Percentiles rank a stretch among this genome's conserved stretches.
Evolutionary conservation across 2,888 invertebrate species (phyloP).

Genomic region (Baccha elongata): DNA sequence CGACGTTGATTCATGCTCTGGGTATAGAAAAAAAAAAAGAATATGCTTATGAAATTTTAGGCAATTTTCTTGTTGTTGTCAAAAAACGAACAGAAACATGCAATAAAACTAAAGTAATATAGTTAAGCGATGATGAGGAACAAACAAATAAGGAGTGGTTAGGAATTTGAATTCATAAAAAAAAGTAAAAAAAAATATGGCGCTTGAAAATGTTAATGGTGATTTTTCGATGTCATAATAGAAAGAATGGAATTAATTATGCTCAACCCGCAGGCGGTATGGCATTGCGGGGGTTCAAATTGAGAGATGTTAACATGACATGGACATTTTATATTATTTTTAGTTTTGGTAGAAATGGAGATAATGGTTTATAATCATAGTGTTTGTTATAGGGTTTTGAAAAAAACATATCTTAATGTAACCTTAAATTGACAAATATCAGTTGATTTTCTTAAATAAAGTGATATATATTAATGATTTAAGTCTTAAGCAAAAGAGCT

Average conservation of each 20-base stretch:
- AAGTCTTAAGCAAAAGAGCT: too few species aligned
- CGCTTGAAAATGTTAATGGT: conserved; percentile 54
- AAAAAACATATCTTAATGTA: too few species aligned
- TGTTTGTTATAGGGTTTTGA: too few species aligned
- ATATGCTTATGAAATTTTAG: conserved; percentile 34
- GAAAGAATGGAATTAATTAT: conserved; percentile 56
- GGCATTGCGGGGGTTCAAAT: conserved; percentile 48
- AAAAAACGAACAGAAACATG: conserved; percentile 33
- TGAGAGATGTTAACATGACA: conserved; percentile 49
- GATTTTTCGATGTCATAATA: conserved; percentile 71
- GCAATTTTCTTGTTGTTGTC: conserved; percentile 35
- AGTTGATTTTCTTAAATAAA: too few species aligned
- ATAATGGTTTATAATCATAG: not conserved
- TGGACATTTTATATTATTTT: conserved; percentile 11
- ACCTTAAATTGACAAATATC: too few species aligned
- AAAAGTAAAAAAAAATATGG: too few species aligned
- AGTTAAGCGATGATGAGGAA: not conserved
- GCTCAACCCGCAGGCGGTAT: not conserved
- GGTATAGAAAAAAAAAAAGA: not conserved
- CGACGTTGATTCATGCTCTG: conserved; percentile 36
- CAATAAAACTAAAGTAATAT: not conserved
- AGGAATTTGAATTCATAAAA: conserved; percentile 13
- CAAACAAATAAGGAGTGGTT: conserved; percentile 16
- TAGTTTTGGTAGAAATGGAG: not conserved
- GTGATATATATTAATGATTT: too few species aligned